Conservation (phyloP, 2,797 vertebrate species). For the Cheirogaleus major region DNA sequence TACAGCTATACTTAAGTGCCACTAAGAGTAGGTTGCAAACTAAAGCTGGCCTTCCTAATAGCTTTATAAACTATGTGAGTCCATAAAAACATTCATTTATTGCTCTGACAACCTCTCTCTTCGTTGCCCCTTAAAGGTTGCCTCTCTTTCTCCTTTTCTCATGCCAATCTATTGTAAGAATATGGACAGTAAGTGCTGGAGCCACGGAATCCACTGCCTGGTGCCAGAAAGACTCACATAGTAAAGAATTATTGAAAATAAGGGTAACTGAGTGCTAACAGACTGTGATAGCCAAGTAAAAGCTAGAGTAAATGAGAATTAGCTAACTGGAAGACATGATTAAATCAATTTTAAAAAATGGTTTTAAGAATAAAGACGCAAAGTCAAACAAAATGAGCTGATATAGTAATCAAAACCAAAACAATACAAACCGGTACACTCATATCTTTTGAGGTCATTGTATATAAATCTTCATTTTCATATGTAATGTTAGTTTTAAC, state of each 20-base stretch:
- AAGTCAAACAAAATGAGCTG: constrained; percentile 40
- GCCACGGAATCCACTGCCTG: not conserved
- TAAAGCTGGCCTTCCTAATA: constrained; percentile 1
- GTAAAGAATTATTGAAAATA: not conserved
- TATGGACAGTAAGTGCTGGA: not conserved
- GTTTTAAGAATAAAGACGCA: constrained; percentile 37
- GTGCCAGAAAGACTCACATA: not conserved
- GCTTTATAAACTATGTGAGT: constrained; percentile 28
- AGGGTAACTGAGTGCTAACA: constrained; percentile 11
- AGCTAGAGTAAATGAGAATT: not conserved
- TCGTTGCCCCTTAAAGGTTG: not conserved
- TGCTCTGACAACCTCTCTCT: not conserved
- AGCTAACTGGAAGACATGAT: not conserved
- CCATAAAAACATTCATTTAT: not conserved
- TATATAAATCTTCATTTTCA: constrained; percentile 5
- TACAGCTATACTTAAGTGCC: not conserved
- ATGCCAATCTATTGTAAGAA: not conserved
- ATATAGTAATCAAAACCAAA: not conserved
- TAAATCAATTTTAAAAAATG: not conserved
- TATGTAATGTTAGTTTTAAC: not conserved
- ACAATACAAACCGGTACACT: not conserved
- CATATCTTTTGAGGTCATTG: not conserved
- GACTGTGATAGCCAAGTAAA: not conserved
- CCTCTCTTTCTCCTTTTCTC: constrained; percentile 3
- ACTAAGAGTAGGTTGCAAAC: not conserved